Conservation (phyloP, 23 tunicate species). For the Styela clava region DNA sequence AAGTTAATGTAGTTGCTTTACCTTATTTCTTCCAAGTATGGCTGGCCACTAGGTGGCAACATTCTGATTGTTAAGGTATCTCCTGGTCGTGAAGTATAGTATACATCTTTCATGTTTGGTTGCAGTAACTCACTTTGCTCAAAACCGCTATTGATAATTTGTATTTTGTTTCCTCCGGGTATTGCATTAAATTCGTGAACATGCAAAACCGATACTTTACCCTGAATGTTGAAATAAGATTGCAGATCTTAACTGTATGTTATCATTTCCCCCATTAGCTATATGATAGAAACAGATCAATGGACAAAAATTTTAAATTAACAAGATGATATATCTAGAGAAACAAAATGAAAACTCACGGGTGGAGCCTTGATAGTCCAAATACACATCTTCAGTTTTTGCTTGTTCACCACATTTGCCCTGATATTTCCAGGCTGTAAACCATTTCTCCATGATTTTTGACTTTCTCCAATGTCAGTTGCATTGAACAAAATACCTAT, state of each 20-base stretch:
- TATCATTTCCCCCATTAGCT: too few relatives aligned
- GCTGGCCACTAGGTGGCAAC: slow-evolving; percentile 23
- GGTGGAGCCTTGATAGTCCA: slow-evolving; percentile 64
- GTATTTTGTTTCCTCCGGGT: slow-evolving; percentile 39
- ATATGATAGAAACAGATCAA: neutral
- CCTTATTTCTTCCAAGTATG: slow-evolving; percentile 49
- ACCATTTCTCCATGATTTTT: slow-evolving; percentile 29
- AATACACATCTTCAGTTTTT: slow-evolving; percentile 29
- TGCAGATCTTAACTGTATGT: neutral
- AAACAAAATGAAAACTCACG: slow-evolving; percentile 45
- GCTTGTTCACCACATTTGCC: slow-evolving; percentile 38
- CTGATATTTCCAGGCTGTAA: slow-evolving; percentile 23
- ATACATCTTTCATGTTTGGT: slow-evolving; percentile 9
- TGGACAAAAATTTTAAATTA: neutral
- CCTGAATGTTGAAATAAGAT: slow-evolving; percentile 40
- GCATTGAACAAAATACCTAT: neutral
- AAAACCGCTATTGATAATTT: slow-evolving; percentile 25
- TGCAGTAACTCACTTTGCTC: slow-evolving; percentile 4
- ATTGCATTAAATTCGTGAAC: slow-evolving; percentile 64
- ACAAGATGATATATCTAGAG: too few relatives aligned
- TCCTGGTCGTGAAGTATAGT: slow-evolving; percentile 57
- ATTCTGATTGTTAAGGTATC: slow-evolving; percentile 48
- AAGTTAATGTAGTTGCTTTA: too few relatives aligned
- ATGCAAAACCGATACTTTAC: slow-evolving; percentile 48
- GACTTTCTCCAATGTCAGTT: neutral